These are phyloP conservation scores for Lethenteron reissneri DNA, from an alignment of 2,113 vertebrate genomes.

Conservation along the genomic window DNA sequence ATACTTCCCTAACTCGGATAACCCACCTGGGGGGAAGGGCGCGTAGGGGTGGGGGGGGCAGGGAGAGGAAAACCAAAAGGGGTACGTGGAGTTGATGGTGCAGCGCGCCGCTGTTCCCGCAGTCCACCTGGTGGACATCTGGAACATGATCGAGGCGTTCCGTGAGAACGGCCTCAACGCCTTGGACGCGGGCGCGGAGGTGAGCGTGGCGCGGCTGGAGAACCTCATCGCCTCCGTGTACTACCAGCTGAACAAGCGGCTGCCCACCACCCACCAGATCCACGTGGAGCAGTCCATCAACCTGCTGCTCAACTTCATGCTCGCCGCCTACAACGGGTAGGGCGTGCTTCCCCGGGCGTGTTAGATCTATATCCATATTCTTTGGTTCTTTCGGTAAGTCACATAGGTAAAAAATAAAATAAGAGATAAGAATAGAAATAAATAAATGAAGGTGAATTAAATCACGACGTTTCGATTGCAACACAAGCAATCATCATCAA, in stretches of 20 bases:
- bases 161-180: constrained; percentile 72
- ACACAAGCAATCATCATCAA: too few relatives aligned
- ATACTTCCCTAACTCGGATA: neutral
- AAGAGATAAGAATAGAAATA: too few relatives aligned
- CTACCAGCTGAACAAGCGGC: constrained; percentile 91
- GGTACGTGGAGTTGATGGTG: constrained; percentile 13
- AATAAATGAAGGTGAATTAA: too few relatives aligned
- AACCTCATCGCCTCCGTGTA: constrained; percentile 76
- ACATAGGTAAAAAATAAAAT: too few relatives aligned
- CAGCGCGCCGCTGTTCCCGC: neutral
- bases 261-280: constrained; percentile 93
- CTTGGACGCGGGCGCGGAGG: constrained; percentile 52
- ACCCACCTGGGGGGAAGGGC: fast-evolving
- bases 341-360: constrained; percentile 13
- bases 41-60: neutral
- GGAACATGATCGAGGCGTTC: constrained; percentile 90
- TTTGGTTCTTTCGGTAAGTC: too few relatives aligned
- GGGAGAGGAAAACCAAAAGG: neutral
- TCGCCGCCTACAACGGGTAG: constrained; percentile 83
- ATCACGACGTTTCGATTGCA: too few relatives aligned
- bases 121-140: constrained; percentile 96
- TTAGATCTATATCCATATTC: too few relatives aligned
- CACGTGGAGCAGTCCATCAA: constrained; percentile 73
- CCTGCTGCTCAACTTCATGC: constrained; percentile 77
- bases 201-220: constrained; percentile 65